Conservation (phyloP, 2,888 invertebrate genomes). For the Drosophila cognata region DNA sequence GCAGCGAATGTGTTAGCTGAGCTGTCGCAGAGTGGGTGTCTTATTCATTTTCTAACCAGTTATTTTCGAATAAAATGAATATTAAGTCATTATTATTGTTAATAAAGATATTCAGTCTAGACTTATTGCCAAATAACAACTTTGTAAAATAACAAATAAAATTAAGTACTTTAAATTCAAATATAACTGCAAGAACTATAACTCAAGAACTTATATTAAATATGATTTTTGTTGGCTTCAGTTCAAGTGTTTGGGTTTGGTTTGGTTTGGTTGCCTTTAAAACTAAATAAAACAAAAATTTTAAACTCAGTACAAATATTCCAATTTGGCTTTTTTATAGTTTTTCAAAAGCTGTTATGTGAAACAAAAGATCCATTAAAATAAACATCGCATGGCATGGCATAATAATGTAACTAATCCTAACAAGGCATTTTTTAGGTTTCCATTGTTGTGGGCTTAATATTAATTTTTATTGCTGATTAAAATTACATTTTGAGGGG, state of each 20-base stretch:
- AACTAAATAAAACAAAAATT: no score
- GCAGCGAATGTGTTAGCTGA: conserved; percentile 20
- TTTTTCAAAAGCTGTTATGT: conserved; percentile 1
- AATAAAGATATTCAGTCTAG: not conserved
- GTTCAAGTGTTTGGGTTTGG: not conserved
- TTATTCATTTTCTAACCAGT: not conserved
- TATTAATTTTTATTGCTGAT: conserved; percentile 52
- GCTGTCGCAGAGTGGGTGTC: not conserved
- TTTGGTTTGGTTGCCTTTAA: not conserved
- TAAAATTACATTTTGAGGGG: conserved; percentile 49
- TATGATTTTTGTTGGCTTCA: not conserved
- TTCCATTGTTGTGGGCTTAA: conserved; percentile 54
- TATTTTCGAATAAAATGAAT: not conserved
- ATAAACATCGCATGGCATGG: conserved; percentile 2
- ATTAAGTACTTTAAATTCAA: not conserved
- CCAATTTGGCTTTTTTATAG: conserved; percentile 16
- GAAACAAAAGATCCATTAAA: not conserved
- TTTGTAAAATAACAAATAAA: not conserved
- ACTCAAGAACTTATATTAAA: not conserved
- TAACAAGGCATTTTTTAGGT: conserved; percentile 12
- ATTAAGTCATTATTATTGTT: not conserved
- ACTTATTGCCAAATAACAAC: not conserved
- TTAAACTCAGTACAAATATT: not conserved
- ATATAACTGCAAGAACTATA: not conserved
- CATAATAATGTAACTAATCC: conserved; percentile 20